These are phyloP conservation scores for Agriopis marginaria DNA, from an alignment of 2,888 invertebrate genomes.

Conservation along the genomic window DNA sequence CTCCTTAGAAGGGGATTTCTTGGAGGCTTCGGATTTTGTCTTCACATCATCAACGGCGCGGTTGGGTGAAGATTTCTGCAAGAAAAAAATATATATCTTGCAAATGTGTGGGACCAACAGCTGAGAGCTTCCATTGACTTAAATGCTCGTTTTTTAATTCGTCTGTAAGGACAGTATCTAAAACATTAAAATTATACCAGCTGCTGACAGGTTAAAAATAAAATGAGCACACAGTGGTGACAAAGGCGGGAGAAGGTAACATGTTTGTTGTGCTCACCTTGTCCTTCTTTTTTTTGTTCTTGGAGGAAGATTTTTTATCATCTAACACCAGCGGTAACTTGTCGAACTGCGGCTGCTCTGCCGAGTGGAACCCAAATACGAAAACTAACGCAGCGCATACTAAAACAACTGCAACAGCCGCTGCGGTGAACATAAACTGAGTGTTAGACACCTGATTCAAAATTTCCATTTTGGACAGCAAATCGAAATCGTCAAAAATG, in stretches of 20 bases:
- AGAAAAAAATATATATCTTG: constrained; percentile 27
- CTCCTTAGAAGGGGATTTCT: constrained; percentile 85
- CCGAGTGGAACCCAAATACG: constrained; percentile 92
- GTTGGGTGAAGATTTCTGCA: constrained; percentile 88
- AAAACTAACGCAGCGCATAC: constrained; percentile 91
- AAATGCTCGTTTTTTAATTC: neutral
- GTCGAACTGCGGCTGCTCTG: constrained; percentile 93
- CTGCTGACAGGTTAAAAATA: constrained; percentile 83
- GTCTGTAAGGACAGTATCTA: neutral
- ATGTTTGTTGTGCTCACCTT: constrained; percentile 77
- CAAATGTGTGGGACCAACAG: constrained; percentile 7
- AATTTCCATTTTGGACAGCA: constrained; percentile 85
- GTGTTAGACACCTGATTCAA: constrained; percentile 86
- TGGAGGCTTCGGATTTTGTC: constrained; percentile 86
- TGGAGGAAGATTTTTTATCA: constrained; percentile 89
- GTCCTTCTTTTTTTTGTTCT: constrained; percentile 90
- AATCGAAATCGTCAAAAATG: constrained; percentile 65
- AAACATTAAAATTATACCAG: constrained; percentile 42
- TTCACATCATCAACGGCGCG: constrained; percentile 87
- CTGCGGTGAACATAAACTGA: constrained; percentile 85
- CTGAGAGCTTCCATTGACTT: neutral
- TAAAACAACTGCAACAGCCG: constrained; percentile 88
- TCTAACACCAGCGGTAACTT: constrained; percentile 88
- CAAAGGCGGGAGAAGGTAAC: constrained; percentile 59
- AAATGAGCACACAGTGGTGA: constrained; percentile 73